phyloP scores from a whole-genome alignment of 2,888 invertebrate genomes.

The Yponomeuta plumbellus region DNA sequence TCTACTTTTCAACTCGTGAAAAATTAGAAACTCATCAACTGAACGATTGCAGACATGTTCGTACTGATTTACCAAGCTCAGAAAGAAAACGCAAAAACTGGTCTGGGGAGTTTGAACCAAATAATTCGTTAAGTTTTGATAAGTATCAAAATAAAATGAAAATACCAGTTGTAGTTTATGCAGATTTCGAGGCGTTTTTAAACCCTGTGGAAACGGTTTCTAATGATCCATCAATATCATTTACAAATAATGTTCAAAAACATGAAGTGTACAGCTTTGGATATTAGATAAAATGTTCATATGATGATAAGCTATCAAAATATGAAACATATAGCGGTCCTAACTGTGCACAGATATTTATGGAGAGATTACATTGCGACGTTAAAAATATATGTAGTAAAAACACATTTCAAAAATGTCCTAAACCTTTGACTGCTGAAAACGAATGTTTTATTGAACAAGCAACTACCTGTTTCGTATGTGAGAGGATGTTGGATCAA shows the following conservation, averaged over 20 bases:
- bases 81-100: not conserved
- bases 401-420: slow-evolving; percentile 21
- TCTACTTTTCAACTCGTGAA: slow-evolving; percentile 21
- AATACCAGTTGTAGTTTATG: slow-evolving; percentile 28
- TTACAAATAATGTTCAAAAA: slow-evolving; percentile 28
- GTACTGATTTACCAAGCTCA: slow-evolving; percentile 21
- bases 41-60: slow-evolving; percentile 24
- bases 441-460: slow-evolving; percentile 18
- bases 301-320: slow-evolving; percentile 28
- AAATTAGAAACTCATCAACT: slow-evolving; percentile 21
- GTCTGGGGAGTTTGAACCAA: slow-evolving; percentile 17
- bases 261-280: slow-evolving; percentile 33
- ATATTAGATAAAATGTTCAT: slow-evolving; percentile 33
- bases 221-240: slow-evolving; percentile 25
- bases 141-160: slow-evolving; percentile 22
- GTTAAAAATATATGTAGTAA: slow-evolving; percentile 22
- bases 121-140: slow-evolving; percentile 24
- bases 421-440: slow-evolving; percentile 17
- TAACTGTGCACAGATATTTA: slow-evolving; percentile 29
- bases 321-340: slow-evolving; percentile 29
- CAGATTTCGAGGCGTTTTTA: slow-evolving; percentile 29
- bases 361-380: slow-evolving; percentile 26
- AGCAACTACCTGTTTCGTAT: slow-evolving; percentile 23
- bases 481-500: slow-evolving; percentile 23
- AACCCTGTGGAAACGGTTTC: slow-evolving; percentile 26